phyloP scores from a whole-genome alignment of 2,113 vertebrate genomes.

The Chlamydotis undulata region DNA sequence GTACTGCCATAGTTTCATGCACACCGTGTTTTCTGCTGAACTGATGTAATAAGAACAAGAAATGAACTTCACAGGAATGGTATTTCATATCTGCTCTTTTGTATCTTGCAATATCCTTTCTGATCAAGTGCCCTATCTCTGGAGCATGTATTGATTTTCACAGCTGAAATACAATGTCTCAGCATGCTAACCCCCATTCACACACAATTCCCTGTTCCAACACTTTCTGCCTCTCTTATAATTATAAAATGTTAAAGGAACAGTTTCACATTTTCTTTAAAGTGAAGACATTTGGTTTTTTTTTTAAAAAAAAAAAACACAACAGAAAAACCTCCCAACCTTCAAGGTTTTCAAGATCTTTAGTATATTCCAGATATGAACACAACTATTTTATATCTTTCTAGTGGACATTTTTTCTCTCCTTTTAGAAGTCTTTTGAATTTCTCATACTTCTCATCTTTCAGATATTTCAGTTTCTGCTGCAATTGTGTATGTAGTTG shows the following conservation, averaged over 20 bases:
- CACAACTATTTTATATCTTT: background rate
- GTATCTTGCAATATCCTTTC: conserved; percentile 76
- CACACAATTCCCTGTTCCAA: conserved; percentile 27
- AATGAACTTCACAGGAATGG: conserved; percentile 66
- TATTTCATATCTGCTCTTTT: conserved; percentile 70
- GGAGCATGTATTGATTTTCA: conserved; percentile 71
- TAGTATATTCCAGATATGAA: background rate
- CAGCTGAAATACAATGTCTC: conserved; percentile 65
- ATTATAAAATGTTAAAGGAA: conserved; percentile 68
- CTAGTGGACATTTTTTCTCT: accelerated
- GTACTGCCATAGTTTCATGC: background rate
- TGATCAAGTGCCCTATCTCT: conserved; percentile 74
- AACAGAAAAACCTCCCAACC: background rate
- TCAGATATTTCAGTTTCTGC: background rate
- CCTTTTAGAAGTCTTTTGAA: background rate
- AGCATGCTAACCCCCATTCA: conserved; percentile 29
- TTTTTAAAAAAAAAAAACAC: background rate
- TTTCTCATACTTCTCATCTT: background rate
- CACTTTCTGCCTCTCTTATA: conserved; percentile 22
- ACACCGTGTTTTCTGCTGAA: conserved; percentile 19
- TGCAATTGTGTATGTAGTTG: background rate
- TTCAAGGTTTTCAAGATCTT: background rate
- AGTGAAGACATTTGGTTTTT: background rate
- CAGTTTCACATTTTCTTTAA: background rate
- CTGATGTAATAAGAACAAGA: conserved; percentile 67